phyloP scores from a whole-genome alignment of 2,888 invertebrate genomes.

The Himalopsyche tibetana region DNA sequence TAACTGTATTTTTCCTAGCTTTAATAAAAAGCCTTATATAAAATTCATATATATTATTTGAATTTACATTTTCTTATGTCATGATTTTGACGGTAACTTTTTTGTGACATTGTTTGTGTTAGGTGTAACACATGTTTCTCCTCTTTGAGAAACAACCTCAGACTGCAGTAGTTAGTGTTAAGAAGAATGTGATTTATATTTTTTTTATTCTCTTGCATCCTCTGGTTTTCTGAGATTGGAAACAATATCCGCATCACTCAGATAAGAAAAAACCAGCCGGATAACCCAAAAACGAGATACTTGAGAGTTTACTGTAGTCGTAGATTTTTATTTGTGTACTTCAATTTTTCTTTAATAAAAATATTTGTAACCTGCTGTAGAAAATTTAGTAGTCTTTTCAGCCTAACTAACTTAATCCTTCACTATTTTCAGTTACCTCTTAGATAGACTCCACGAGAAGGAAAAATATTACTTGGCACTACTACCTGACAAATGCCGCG shows the following conservation, averaged over 20 bases:
- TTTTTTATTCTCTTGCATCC: too few species aligned
- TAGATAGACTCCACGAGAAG: slow-evolving; percentile 86
- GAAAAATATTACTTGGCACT: slow-evolving; percentile 70
- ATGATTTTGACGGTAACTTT: too few species aligned
- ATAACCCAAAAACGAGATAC: too few species aligned
- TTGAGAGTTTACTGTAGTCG: too few species aligned
- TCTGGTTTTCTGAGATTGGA: too few species aligned
- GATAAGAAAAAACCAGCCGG: too few species aligned
- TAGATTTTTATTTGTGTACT: too few species aligned
- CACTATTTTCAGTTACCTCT: slow-evolving; percentile 73
- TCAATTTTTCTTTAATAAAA: background rate
- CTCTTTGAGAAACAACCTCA: too few species aligned
- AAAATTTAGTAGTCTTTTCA: too few species aligned
- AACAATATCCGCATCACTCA: too few species aligned
- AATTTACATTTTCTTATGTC: background rate
- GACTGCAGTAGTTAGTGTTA: too few species aligned
- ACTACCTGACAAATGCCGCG: background rate
- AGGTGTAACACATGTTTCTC: background rate
- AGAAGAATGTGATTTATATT: too few species aligned
- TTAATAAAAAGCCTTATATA: background rate
- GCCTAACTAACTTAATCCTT: slow-evolving; percentile 6
- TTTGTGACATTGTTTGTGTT: background rate
- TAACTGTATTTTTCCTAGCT: background rate
- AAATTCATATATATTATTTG: background rate
- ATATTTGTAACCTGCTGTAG: slow-evolving; percentile 5